Percentiles rank a stretch among this genome's conserved stretches.
phyloP scores from a whole-genome alignment of 2,888 invertebrate genomes.

The Panorpa germanica region DNA sequence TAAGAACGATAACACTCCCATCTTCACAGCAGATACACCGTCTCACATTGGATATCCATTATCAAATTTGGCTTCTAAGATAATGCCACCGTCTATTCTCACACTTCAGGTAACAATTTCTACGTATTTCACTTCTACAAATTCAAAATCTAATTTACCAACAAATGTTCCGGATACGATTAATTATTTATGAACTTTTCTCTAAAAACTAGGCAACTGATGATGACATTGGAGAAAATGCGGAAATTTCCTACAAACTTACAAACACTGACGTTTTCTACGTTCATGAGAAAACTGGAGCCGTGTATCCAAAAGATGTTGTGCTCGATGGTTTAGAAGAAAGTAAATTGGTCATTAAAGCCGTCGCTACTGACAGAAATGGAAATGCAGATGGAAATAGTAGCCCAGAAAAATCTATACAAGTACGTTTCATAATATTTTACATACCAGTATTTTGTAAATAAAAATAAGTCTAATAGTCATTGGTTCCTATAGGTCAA shows the following conservation, averaged over 20 bases:
- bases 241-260: slow-evolving; percentile 14
- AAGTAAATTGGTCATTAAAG: slow-evolving; percentile 12
- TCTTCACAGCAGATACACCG: slow-evolving; percentile 12
- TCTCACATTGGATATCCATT: slow-evolving; percentile 16
- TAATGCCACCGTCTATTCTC: slow-evolving; percentile 16
- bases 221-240: slow-evolving; percentile 15
- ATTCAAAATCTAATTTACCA: too few relatives aligned
- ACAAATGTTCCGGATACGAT: too few relatives aligned
- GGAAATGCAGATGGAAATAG: too few relatives aligned
- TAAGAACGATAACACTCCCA: slow-evolving; percentile 17
- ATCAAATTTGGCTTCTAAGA: slow-evolving; percentile 11
- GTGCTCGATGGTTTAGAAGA: slow-evolving; percentile 11
- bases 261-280: slow-evolving; percentile 14
- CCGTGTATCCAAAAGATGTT: slow-evolving; percentile 15
- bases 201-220: slow-evolving; percentile 15
- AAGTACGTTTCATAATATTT: too few relatives aligned
- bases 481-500: too few relatives aligned
- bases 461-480: too few relatives aligned
- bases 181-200: too few relatives aligned
- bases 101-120: too few relatives aligned
- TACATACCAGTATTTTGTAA: too few relatives aligned
- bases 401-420: too few relatives aligned
- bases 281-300: slow-evolving; percentile 15
- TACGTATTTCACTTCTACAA: too few relatives aligned
- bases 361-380: slow-evolving; percentile 15